Base-by-base conservation (phyloP, 2,113 vertebrate genomes). In the Phylloscopus trochilus region DNA sequence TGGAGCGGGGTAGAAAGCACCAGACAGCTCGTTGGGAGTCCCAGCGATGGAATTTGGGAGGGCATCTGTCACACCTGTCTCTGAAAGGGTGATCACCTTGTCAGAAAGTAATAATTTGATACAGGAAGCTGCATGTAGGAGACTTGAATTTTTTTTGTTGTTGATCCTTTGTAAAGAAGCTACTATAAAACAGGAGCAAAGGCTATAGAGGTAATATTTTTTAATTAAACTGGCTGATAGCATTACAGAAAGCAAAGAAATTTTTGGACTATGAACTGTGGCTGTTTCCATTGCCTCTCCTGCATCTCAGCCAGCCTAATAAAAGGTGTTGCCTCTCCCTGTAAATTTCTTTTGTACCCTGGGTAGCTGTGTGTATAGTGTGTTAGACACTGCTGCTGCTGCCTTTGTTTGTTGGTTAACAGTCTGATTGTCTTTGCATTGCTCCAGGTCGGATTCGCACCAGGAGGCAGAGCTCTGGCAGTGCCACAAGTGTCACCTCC, bases 371-470 rank as follows among this genome's bases (percentile, higher is more conserved):
- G 76, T 28, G 27, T 68, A 6, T 14, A 56, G 30, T 9, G 33
- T 44, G 46, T 87, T 83, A 93, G 91, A 90, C 2, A 4, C 55
- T 49, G n/a, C 58, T 88, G n/a, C 58, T 88, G 31, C 78, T 89
- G 68, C 62, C 35, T 73, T 67, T 75, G 43, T 43, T 19, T 33
- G 1, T 43, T n/a, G n/a, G n/a, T n/a, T 95, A 78, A 86, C 74
- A 35, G 23, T 51, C 18, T 89, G 33, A 5, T 80, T 76, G 60
- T 83, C 30, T 86, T 80, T 96, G 82, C 55, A 1, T 94, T 53
- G 22, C 76, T 81, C 17, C 97, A 99, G 99, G 99, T 95, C 99
- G 99, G 8, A 99, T 99, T 68, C 99, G 99, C 43, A 99, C 99
- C 3, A 97, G 99, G 96, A 98, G 99, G 14, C 99, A 99, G 58